Evolutionary conservation across 2,888 invertebrate species (phyloP).

Genomic region (Sesia bembeciformis): DNA sequence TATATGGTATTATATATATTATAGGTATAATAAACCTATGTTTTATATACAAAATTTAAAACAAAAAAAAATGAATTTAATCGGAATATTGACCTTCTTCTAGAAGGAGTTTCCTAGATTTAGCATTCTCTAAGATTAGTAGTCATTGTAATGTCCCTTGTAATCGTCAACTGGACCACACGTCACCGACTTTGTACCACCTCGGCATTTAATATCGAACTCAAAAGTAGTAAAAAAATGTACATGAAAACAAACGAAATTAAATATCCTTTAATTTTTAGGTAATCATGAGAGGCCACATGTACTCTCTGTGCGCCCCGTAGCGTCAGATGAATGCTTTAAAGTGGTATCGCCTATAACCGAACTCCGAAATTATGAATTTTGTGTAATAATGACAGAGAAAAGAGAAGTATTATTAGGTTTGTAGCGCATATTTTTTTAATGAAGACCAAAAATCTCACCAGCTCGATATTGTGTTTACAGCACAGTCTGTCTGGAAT

Average conservation of each 20-base stretch:
- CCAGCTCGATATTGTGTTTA: not conserved
- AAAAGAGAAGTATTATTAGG: not conserved
- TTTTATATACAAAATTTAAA: too few relatives aligned
- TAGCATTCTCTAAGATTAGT: too few relatives aligned
- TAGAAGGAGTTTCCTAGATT: too few relatives aligned
- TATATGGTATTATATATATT: too few relatives aligned
- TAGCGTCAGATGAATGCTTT: not conserved
- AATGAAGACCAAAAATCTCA: not conserved
- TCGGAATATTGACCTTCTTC: too few relatives aligned
- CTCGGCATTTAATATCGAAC: too few relatives aligned
- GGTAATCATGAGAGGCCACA: not conserved
- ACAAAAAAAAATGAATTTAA: too few relatives aligned
- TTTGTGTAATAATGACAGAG: not conserved
- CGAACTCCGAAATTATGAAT: not conserved
- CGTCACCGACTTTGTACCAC: not conserved
- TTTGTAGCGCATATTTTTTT: not conserved
- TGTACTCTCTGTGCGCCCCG: not conserved
- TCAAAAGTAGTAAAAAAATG: too few relatives aligned
- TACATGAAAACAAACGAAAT: not conserved
- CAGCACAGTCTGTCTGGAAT: not conserved
- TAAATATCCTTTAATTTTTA: not conserved
- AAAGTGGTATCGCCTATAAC: not conserved
- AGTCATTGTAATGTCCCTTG: too few relatives aligned
- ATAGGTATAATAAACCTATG: too few relatives aligned
- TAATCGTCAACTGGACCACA: not conserved